Evolutionary conservation across 2,888 invertebrate genomes (phyloP), one percentile per base, ranked within the genome.

Genomic region (Sericinus montela): DNA sequence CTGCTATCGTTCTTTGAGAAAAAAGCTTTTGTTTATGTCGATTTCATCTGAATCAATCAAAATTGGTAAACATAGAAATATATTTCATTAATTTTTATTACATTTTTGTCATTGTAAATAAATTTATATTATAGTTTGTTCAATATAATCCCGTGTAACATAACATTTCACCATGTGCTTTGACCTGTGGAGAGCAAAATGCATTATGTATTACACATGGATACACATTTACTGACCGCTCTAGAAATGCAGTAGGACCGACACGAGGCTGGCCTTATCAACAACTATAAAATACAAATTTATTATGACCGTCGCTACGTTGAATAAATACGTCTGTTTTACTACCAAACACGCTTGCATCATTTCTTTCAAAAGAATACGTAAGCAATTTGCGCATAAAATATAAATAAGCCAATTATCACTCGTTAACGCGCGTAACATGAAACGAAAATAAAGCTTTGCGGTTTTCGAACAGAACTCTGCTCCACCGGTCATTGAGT

Each of bases 371-470:
- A 37, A 32, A 48, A 38, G 16, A 36, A 9, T n/a, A 34, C 14
- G 36, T 19, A 11, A 35, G 15, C 11, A 11, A n/a, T 32, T 32
- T 32, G 32, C 11, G 32, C 29, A 23, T 37, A n/a, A n/a, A n/a
- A n/a, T n/a, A n/a, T n/a, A 48, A 47, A 30, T 48, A 32, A 48
- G 30, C 37, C 37, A 48, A 48, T 48, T 48, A 48, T 37, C 37
- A 16, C 11, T 41, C 29, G 14, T 41, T n/a, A 29, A 36, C 28
- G 36, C 28, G 36, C 13, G 11, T 32, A 32, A 32, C 6, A n/a
- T 35, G 13, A 38, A 45, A 19, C 40, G 35, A 25, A 38, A 28
- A 43, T 43, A 38, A 28, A 16, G 42, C 38, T 23, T 36, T 35
- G 35, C 35, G 50, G 45, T 50, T 45, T 39, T 45, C 44, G 32